Conservation (phyloP, 2,888 invertebrate genomes). For the Caenorhabditis becei region DNA sequence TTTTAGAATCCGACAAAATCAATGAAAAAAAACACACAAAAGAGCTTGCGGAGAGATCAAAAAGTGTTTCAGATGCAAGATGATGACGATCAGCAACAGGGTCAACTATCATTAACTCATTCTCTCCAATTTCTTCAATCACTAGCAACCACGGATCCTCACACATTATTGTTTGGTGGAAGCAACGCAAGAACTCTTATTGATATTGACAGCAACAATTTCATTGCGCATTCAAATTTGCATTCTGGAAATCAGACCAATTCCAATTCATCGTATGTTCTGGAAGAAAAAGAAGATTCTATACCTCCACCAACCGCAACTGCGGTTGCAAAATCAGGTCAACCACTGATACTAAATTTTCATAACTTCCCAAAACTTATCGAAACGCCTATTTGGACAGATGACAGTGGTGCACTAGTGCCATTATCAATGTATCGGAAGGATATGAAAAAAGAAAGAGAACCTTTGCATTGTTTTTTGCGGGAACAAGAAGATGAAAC, state of each 20-base stretch:
- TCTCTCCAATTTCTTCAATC: slow-evolving; percentile 19
- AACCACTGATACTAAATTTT: slow-evolving; percentile 8
- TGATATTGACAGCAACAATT: too few species aligned
- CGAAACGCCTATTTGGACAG: slow-evolving; percentile 15
- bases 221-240: too few species aligned
- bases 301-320: slow-evolving; percentile 10
- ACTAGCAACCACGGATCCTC: neutral
- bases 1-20: too few species aligned
- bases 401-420: slow-evolving; percentile 15
- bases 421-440: slow-evolving; percentile 15
- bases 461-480: neutral
- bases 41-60: neutral
- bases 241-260: too few species aligned
- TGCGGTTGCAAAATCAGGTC: slow-evolving; percentile 15
- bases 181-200: too few species aligned
- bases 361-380: neutral
- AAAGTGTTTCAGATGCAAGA: too few species aligned
- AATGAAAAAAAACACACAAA: neutral
- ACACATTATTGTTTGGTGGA: neutral
- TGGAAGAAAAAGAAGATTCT: neutral
- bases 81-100: neutral
- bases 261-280: too few species aligned
- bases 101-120: neutral
- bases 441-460: neutral
- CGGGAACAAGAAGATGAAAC: too few species aligned